phyloP scores from a whole-genome alignment of 2,888 invertebrate species.

The Hetaerina titia region DNA sequence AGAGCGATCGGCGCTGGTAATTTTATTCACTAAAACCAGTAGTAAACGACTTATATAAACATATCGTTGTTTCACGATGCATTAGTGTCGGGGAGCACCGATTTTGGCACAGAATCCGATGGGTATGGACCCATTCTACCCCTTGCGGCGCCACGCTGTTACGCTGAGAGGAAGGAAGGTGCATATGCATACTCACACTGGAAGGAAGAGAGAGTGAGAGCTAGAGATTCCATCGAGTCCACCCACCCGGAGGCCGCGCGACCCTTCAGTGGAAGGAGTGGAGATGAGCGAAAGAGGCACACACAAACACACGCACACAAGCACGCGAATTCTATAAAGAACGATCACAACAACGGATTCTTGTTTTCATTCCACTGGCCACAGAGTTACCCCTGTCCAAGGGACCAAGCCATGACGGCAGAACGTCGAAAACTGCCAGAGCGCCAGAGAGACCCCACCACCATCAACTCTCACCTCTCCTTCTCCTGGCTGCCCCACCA shows the following conservation, averaged over 20 bases:
- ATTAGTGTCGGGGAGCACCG: background rate
- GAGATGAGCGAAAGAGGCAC: background rate
- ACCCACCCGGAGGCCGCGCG: background rate
- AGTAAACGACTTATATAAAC: background rate
- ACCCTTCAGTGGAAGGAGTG: background rate
- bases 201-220: background rate
- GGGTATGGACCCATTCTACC: background rate
- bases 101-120: slow-evolving; percentile 28
- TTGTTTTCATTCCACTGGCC: slow-evolving; percentile 4
- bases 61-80: background rate
- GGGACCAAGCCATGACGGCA: slow-evolving; percentile 57
- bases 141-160: background rate
- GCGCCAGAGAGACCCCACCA: background rate
- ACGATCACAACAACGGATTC: background rate
- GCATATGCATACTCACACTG: background rate
- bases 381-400: slow-evolving; percentile 33
- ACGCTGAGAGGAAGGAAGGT: background rate
- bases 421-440: slow-evolving; percentile 62
- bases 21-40: too few relatives aligned
- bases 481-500: background rate
- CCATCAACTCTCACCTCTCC: slow-evolving; percentile 1
- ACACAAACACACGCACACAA: background rate
- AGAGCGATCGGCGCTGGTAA: background rate
- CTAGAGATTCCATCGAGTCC: background rate
- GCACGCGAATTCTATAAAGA: background rate